Evolutionary conservation across 2,888 invertebrate genomes (phyloP).

Genomic region (Dermolepida albohirtum): DNA sequence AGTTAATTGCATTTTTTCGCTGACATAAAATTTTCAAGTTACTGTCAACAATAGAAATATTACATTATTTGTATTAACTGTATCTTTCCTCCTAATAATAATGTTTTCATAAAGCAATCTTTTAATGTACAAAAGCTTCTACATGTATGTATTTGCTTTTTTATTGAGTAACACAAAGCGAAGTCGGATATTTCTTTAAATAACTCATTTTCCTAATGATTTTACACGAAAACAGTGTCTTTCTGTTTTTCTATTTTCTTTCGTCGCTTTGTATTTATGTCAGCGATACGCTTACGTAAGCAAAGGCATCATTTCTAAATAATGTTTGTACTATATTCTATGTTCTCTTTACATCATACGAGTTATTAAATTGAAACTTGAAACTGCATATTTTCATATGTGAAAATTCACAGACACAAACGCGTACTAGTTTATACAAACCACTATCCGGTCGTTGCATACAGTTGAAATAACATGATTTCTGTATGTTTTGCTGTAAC

Average conservation of each 20-base stretch:
- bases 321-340: not conserved
- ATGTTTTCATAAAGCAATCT: too few species aligned
- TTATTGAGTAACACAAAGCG: not conserved
- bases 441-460: not conserved
- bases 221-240: not conserved
- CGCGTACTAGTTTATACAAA: not conserved
- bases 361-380: slow-evolving; percentile 19
- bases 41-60: too few species aligned
- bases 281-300: not conserved
- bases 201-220: not conserved
- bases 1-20: too few species aligned
- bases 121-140: too few species aligned
- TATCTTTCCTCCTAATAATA: too few species aligned
- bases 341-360: slow-evolving; percentile 11
- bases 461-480: not conserved
- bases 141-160: not conserved
- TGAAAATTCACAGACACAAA: not conserved
- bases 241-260: not conserved
- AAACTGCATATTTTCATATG: too few species aligned
- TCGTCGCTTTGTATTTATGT: slow-evolving; percentile 2
- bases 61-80: too few species aligned
- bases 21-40: too few species aligned
- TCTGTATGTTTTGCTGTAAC: not conserved
- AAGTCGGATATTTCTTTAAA: not conserved
- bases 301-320: not conserved